Conservation (phyloP, 2,113 vertebrate species). For the Ginglymostoma cirratum region DNA sequence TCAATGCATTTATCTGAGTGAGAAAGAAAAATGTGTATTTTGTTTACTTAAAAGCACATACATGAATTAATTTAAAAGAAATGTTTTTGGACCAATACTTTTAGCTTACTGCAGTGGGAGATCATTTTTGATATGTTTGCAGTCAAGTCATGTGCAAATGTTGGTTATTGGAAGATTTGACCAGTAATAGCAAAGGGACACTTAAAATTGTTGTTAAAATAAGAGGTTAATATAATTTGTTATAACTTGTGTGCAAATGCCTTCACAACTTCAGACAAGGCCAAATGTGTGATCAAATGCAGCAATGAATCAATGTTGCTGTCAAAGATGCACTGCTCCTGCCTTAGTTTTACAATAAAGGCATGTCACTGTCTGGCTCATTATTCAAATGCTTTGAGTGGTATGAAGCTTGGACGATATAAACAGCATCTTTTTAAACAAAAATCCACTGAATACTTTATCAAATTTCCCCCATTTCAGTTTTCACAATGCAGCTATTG, state of each 20-base stretch:
- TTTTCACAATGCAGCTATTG: neutral
- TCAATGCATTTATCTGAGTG: neutral
- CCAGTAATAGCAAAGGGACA: neutral
- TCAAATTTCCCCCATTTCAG: neutral
- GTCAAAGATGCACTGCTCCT: neutral
- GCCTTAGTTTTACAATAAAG: neutral
- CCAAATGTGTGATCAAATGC: neutral
- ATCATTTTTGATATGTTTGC: neutral
- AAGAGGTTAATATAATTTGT: neutral
- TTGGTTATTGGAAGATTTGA: neutral
- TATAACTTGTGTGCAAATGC: neutral
- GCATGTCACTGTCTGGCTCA: neutral
- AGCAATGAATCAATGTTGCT: neutral
- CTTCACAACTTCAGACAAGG: neutral
- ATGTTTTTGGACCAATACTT: conserved; percentile 25
- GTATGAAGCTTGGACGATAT: neutral
- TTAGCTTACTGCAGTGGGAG: neutral
- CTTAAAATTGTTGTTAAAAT: neutral
- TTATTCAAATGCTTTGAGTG: neutral
- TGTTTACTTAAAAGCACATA: neutral
- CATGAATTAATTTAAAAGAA: conserved; percentile 18
- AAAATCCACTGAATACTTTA: neutral
- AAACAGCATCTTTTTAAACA: neutral
- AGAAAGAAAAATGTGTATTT: neutral
- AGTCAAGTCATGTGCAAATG: neutral